These are phyloP conservation scores for Lampris incognitus DNA, from an alignment of 2,113 vertebrate species.

Conservation along the genomic window DNA sequence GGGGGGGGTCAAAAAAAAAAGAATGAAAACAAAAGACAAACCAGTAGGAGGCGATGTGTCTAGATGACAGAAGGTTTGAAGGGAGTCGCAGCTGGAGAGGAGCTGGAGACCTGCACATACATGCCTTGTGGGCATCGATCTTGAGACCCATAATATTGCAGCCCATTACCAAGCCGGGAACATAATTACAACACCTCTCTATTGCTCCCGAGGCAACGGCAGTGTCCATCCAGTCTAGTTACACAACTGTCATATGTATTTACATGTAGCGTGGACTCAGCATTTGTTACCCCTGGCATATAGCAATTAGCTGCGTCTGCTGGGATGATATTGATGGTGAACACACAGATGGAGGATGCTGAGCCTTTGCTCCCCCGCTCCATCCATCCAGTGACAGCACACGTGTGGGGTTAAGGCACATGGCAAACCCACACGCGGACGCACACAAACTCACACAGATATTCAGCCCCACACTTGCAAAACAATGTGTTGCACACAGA, in stretches of 20 bases:
- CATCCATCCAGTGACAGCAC: background rate
- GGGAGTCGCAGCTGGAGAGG: background rate
- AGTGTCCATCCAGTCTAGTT: constrained; percentile 70
- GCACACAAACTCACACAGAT: constrained; percentile 8
- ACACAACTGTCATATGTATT: constrained; percentile 64
- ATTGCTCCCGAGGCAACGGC: constrained; percentile 48
- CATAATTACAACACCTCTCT: constrained; percentile 70
- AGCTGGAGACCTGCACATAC: background rate
- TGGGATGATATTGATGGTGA: constrained; percentile 61
- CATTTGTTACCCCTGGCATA: constrained; percentile 74
- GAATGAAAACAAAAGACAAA: background rate
- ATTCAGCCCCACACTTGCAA: background rate
- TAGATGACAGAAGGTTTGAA: constrained; percentile 26
- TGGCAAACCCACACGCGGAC: constrained; percentile 14
- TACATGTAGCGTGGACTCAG: constrained; percentile 45
- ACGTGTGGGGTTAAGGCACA: background rate
- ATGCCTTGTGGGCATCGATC: constrained; percentile 21
- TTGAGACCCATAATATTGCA: constrained; percentile 38
- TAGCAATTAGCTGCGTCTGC: constrained; percentile 76
- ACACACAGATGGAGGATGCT: constrained; percentile 57
- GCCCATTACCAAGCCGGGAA: constrained; percentile 52
- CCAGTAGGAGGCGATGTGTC: constrained; percentile 38
- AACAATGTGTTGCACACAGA: constrained; percentile 19
- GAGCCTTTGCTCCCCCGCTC: constrained; percentile 20
- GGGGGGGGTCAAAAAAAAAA: too few species aligned